Conservation (phyloP, 2,888 invertebrate genomes). For the Caenorhabditis uteleia region DNA sequence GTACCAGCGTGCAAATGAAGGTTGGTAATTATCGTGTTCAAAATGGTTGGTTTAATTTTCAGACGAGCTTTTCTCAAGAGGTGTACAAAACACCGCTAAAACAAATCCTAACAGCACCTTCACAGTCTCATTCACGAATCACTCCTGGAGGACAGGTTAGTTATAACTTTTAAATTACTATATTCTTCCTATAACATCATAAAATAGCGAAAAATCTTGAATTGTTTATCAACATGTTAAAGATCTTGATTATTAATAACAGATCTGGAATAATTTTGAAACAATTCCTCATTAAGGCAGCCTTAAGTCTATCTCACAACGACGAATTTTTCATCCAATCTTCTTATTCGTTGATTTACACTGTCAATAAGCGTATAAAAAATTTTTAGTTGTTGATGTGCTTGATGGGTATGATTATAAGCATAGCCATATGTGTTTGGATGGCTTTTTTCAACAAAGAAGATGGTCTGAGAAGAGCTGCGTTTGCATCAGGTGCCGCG, state of each 20-base stretch:
- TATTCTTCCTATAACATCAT: not conserved
- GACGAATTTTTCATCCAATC: too few species aligned
- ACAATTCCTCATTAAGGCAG: too few species aligned
- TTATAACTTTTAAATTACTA: not conserved
- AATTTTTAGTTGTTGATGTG: slow-evolving; percentile 59
- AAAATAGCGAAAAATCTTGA: too few species aligned
- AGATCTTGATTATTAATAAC: too few species aligned
- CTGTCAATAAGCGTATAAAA: too few species aligned
- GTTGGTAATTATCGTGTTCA: slow-evolving; percentile 1
- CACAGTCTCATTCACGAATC: slow-evolving; percentile 47
- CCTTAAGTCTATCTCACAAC: too few species aligned
- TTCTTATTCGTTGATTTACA: too few species aligned
- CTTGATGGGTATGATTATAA: slow-evolving; percentile 55
- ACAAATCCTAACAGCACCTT: slow-evolving; percentile 46
- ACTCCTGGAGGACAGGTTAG: slow-evolving; percentile 50
- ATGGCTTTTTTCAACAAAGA: slow-evolving; percentile 52
- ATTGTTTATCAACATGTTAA: too few species aligned
- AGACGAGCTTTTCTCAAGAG: slow-evolving; percentile 35
- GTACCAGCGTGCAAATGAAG: slow-evolving; percentile 38
- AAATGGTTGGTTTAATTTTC: slow-evolving; percentile 1
- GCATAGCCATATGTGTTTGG: slow-evolving; percentile 57
- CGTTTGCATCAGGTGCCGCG: slow-evolving; percentile 55
- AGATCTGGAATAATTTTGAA: too few species aligned
- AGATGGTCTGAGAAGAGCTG: slow-evolving; percentile 43
- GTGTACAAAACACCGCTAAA: slow-evolving; percentile 45